Evolutionary conservation across 2,113 vertebrate genomes (phyloP).

Genomic region (Turdus rufiventris): DNA sequence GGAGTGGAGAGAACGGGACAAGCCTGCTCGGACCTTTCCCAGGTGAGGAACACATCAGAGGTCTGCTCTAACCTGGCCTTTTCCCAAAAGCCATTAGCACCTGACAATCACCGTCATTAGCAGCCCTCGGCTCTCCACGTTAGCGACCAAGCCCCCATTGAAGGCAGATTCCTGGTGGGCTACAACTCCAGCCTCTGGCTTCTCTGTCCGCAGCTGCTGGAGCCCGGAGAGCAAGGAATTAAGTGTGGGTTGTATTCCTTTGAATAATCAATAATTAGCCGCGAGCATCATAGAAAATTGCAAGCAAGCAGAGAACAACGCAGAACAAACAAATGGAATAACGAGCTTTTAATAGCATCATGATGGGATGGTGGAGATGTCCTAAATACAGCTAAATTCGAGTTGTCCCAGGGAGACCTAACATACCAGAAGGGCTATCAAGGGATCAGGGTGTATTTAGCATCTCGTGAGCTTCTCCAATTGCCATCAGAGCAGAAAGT

Average conservation of each 20-base stretch:
- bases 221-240: not conserved
- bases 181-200: not conserved
- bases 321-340: not conserved
- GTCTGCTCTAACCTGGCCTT: not conserved
- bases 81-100: not conserved
- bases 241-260: not conserved
- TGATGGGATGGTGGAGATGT: not conserved
- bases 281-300: not conserved
- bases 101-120: not conserved
- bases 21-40: not conserved
- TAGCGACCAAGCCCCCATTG: not conserved
- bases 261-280: not conserved
- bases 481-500: not conserved
- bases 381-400: not conserved
- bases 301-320: not conserved
- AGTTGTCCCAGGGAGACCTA: not conserved
- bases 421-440: not conserved
- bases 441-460: not conserved
- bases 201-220: not conserved
- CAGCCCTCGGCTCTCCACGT: not conserved
- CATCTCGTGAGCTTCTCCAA: not conserved
- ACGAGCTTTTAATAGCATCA: constrained; percentile 4
- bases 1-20: not conserved
- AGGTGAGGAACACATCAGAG: not conserved
- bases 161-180: not conserved